These are phyloP conservation scores for Trichonephila clavata DNA, from an alignment of 1,140 invertebrate species.

Conservation along the genomic window DNA sequence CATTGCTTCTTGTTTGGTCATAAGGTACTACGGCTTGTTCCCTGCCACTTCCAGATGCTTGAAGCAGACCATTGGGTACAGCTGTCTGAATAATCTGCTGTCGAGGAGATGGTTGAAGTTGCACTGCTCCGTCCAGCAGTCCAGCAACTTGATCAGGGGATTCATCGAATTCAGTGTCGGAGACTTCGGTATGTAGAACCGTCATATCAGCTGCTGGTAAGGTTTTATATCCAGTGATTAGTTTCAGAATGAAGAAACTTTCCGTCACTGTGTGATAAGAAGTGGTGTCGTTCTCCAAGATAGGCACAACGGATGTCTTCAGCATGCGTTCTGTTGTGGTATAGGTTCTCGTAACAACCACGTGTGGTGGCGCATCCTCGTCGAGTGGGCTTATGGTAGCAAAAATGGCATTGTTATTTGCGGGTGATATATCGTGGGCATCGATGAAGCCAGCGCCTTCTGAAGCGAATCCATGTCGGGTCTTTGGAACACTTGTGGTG, in stretches of 20 bases:
- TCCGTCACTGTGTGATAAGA: constrained; percentile 79
- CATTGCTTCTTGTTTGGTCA: constrained; percentile 79
- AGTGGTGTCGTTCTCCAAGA: constrained; percentile 77
- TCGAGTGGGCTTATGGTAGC: constrained; percentile 55
- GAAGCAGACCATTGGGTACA: constrained; percentile 66
- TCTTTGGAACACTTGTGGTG: constrained; percentile 89
- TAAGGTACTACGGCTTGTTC: constrained; percentile 80
- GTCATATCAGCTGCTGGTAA: constrained; percentile 77
- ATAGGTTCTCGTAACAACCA: constrained; percentile 79
- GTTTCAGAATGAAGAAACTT: constrained; percentile 79
- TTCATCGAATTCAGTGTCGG: constrained; percentile 61
- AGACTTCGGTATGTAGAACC: constrained; percentile 77
- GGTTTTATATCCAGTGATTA: constrained; percentile 79
- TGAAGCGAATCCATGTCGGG: constrained; percentile 86
- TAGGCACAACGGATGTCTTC: constrained; percentile 78
- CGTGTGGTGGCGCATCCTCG: constrained; percentile 75
- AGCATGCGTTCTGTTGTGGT: constrained; percentile 78
- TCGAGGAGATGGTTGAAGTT: constrained; percentile 57
- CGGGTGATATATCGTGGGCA: constrained; percentile 77
- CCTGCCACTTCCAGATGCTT: constrained; percentile 72
- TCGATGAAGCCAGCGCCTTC: constrained; percentile 62
- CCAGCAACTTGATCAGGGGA: constrained; percentile 55
- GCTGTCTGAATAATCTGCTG: constrained; percentile 66
- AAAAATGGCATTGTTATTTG: constrained; percentile 73
- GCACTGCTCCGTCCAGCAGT: constrained; percentile 43